Evolutionary conservation across 2,888 invertebrate genomes (phyloP), one percentile per base, ranked within the genome.

Genomic region (Spisula solida): DNA sequence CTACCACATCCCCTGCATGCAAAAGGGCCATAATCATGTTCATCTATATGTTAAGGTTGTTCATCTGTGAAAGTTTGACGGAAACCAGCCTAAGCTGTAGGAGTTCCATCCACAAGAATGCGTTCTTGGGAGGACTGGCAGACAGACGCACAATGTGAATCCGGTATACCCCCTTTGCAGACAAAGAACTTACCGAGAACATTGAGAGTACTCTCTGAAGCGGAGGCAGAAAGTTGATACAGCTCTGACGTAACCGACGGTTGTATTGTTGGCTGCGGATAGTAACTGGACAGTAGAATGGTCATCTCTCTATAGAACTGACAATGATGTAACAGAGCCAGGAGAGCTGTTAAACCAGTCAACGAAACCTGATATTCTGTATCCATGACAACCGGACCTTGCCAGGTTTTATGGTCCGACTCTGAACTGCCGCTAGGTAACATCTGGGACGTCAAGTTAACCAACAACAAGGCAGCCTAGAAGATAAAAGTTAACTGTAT

Each of bases 381-480:
- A 90, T 96, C 96, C 56, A 94, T 94, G 82, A 96, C 95, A 60
- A 95, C 93, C 0, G 96, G 96, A 2, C 96, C 96, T 81, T 95
- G 95, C 95, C 96, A 95, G 2, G 91, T 90, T 85, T 92, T 93
- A n/a, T 92, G 92, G 47, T 93, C 94, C 14, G 92, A 84, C 75
- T 95, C 95, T 6, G 93, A 88, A 60, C 91, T 92, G 14, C 94
- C 94, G 91, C 93, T 95, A 2, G 96, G 95, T 93, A 96, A 93
- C 20, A 94, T 93, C 89, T 95, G 94, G 16, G 95, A 95, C 0
- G 96, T 96, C 88, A 96, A 91, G 91, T 96, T 96, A 4, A 96
- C 95, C 87, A 96, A 90, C 55, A 96, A 88, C 60, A 95, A 91
- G 8, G 95, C 96, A 81, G 96, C 96, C 96, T 96, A 91, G 10